Percentiles rank a stretch among this genome's conserved stretches.
These are phyloP conservation scores for Rallus limicola DNA, from an alignment of 2,113 vertebrate genomes.

Conservation along the genomic window DNA sequence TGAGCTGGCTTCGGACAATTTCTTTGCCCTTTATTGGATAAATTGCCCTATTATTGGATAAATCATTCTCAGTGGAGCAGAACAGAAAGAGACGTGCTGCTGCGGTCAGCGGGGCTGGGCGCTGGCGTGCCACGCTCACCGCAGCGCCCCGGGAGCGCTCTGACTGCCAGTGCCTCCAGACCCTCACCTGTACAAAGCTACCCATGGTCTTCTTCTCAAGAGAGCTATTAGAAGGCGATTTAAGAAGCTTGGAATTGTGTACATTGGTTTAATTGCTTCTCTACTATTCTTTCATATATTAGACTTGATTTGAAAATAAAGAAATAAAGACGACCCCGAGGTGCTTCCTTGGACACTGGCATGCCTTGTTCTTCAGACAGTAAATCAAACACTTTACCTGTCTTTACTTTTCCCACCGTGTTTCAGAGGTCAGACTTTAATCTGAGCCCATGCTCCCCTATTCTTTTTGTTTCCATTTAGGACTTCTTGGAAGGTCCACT, in stretches of 20 bases:
- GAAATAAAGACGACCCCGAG: not conserved
- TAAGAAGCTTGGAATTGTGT: not conserved
- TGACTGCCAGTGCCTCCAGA: not conserved
- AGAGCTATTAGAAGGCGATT: not conserved
- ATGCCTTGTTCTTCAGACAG: not conserved
- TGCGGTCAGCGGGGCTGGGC: accelerated
- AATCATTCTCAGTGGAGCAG: not conserved
- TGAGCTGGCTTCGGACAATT: not conserved
- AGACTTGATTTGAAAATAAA: not conserved
- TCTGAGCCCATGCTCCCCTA: not conserved
- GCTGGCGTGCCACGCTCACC: not conserved
- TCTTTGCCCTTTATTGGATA: not conserved
- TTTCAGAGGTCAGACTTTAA: not conserved
- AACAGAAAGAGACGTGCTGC: not conserved
- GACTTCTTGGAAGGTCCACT: not conserved
- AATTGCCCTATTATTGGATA: not conserved
- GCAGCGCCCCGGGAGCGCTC: not conserved
- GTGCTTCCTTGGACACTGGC: not conserved
- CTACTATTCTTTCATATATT: not conserved
- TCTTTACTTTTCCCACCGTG: not conserved
- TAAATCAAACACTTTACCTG: not conserved
- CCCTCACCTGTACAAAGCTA: not conserved
- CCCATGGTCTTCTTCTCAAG: not conserved
- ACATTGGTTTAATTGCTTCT: not conserved
- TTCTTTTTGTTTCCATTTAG: not conserved